Percentiles rank a stretch among this genome's conserved stretches.
These are phyloP conservation scores for Melikaiella ostensackeni DNA, from an alignment of 2,888 invertebrate species.

Conservation along the genomic window DNA sequence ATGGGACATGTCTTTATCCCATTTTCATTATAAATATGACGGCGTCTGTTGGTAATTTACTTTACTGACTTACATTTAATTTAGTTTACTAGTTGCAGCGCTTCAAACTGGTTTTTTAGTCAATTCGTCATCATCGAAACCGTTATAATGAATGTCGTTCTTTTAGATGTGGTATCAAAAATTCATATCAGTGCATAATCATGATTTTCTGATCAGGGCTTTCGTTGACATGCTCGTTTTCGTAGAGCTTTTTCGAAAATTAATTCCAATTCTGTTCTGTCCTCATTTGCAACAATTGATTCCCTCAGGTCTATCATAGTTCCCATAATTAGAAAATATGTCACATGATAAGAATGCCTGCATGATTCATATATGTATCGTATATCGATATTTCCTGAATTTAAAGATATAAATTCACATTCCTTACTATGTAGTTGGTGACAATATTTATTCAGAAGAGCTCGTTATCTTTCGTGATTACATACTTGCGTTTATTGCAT, in stretches of 20 bases:
- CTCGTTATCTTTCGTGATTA: neutral
- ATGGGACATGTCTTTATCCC: neutral
- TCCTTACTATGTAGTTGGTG: neutral
- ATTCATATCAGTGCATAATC: neutral
- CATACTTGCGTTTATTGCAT: neutral
- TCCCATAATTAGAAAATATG: neutral
- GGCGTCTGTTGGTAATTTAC: neutral
- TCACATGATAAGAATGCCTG: neutral
- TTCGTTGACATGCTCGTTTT: neutral
- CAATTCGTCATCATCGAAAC: neutral
- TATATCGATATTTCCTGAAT: neutral
- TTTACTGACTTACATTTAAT: slow-evolving; percentile 5
- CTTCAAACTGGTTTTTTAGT: neutral
- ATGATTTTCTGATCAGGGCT: neutral
- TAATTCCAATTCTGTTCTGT: neutral
- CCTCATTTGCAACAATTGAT: too few relatives aligned
- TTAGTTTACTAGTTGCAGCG: neutral
- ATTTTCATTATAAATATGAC: neutral
- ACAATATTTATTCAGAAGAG: neutral
- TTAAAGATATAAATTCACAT: slow-evolving; percentile 7
- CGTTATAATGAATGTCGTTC: slow-evolving; percentile 11
- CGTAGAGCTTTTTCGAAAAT: neutral
- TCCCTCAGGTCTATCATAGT: too few relatives aligned
- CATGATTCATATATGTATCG: neutral
- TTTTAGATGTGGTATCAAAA: neutral